Evolutionary conservation across 2,888 invertebrate species (phyloP), one percentile per base, ranked within the genome.

Genomic region (Epistrophe grossulariae): DNA sequence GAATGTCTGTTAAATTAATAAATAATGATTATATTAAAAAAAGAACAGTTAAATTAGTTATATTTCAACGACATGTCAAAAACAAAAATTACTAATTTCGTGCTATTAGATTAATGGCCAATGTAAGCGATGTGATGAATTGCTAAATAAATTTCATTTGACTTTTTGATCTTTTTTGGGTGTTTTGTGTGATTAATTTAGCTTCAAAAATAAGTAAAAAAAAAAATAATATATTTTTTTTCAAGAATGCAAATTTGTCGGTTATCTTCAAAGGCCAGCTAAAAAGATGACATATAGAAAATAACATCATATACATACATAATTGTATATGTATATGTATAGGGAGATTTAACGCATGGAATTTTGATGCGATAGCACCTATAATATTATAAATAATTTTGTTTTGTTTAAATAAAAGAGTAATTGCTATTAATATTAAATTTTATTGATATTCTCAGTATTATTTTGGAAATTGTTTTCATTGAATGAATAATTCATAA

Each of bases 101-200:
- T 8, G 6, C 28, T 15, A 13, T 55, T 28, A 11, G 28, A 55
- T 28, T 55, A 55, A 55, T 55, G 28, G 8, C 28, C 52, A 11
- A 52, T 52, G 52, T 52, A 55, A 52, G 10, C 15, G 15, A 24
- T 24, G 52, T 55, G 52, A 55, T 55, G 28, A 55, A 55, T 55
- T 55, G 52, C 28, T 28, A 3, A 55, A 28, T 55, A 28, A 6
- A 24, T 24, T 24, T 52, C 24, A 55, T 55, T 55, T 55, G 52
- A 55, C 52, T 24, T 55, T 28, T 55, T 19, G 52, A 55, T 28
- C 52, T 55, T 55, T 13, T 28, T 1, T 13, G 28, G 28, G 52
- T 28, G 24, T 55, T 15, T 55, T 28, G 8, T 28, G 15, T 7
- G 52, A 55, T 55, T 55, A 55, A 55, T 55, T 28, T 15, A 7